Conservation (phyloP, 1,140 invertebrate genomes). For the Rhopalosiphum padi region DNA sequence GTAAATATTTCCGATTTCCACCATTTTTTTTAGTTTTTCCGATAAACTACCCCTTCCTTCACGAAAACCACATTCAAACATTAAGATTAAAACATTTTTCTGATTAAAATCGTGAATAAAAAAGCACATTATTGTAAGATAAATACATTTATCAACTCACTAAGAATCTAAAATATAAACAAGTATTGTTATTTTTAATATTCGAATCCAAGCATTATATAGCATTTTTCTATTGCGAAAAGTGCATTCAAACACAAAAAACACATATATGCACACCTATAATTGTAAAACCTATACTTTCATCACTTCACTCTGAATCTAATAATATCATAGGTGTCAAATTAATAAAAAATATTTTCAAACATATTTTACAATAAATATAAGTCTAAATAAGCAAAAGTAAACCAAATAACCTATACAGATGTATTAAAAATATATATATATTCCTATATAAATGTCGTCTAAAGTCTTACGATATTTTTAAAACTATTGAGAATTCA, state of each 20-base stretch:
- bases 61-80: neutral
- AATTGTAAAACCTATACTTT: too few species aligned
- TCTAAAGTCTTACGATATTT: neutral
- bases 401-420: neutral
- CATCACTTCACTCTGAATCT: neutral
- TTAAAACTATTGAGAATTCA: neutral
- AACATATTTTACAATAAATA: neutral
- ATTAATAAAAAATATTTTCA: neutral
- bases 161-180: neutral
- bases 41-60: too few species aligned
- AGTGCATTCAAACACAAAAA: too few species aligned
- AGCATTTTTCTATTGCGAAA: too few species aligned
- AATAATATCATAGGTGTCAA: neutral
- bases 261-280: too few species aligned
- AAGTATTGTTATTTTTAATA: neutral
- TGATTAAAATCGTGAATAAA: neutral
- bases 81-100: neutral
- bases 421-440: neutral
- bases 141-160: neutral
- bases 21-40: too few species aligned
- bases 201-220: neutral
- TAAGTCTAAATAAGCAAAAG: neutral
- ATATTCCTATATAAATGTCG: neutral
- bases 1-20: too few species aligned
- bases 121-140: neutral